Base-by-base conservation (phyloP, 2,797 vertebrate species). In the Numenius phaeopus region DNA sequence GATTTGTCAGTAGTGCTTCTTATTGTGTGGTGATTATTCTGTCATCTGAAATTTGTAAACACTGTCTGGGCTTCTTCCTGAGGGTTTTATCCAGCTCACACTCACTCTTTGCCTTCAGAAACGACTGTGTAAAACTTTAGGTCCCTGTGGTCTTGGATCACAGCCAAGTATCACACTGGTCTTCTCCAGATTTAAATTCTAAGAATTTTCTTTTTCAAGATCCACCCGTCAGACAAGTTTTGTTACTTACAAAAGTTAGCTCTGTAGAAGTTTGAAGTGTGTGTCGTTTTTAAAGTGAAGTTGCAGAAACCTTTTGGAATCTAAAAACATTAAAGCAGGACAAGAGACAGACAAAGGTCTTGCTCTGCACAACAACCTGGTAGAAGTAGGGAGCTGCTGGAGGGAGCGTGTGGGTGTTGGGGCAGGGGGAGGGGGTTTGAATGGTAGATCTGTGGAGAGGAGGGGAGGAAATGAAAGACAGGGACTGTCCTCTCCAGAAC, bases 181-280 rank as follows among this genome's bases (percentile, higher is more conserved):
- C 39, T 49, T 91, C 85, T 75, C n/a, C 62, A 62, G 70, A 71
- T 84, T 93, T 79, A 89, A 94, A 93, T 83, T 69, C n/a, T 47
- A 66, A 61, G 42, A 26, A 69, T 83, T 92, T 87, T 89, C n/a
- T 73, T 66, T 89, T 89, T 94, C 77, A 77, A 77, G 92, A 94
- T 72, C 77, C 72, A 86, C 92, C 87, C 44, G 81, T 86, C 81
- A 3, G 6, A 89, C 90, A 49, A 89, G 84, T 89, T 92, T 66
- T 73, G 46, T 83, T 70, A 37, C 72, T 73, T 90, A 32, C 3
- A 88, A 64, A 77, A 61, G 15, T 72, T 72, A 72, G 40, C 87
- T 86, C 37, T 61, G 50, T 23, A 27, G 58, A 96, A 44, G 39
- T 47, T 50, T 86, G 81, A 65, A 5, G 2, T 14, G n/a, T 19